These are phyloP conservation scores for Argyresthia albistria DNA, from an alignment of 2,888 invertebrate genomes.

Conservation along the genomic window DNA sequence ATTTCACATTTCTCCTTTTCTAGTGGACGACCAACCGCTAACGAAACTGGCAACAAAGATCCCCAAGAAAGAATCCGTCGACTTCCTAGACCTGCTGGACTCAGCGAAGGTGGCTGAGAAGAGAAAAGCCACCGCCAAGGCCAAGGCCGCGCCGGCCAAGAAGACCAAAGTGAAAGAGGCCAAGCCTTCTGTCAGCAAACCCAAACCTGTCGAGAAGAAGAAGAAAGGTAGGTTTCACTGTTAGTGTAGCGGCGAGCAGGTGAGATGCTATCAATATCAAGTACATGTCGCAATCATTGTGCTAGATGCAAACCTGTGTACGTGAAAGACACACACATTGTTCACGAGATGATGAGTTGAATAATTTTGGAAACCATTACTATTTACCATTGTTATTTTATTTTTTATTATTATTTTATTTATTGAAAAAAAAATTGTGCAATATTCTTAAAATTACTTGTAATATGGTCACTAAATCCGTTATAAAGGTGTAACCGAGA, in stretches of 20 bases:
- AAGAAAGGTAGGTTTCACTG: conserved; percentile 57
- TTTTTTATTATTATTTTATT: too few relatives aligned
- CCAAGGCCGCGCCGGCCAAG: conserved; percentile 34
- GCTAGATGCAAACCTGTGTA: too few relatives aligned
- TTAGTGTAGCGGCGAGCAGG: conserved; percentile 14
- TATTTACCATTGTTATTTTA: too few relatives aligned
- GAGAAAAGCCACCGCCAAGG: conserved; percentile 39
- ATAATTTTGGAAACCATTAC: too few relatives aligned
- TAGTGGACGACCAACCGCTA: conserved; percentile 57
- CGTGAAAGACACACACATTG: too few relatives aligned
- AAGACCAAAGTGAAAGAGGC: conserved; percentile 34
- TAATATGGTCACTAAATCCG: too few relatives aligned
- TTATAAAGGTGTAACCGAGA: too few relatives aligned
- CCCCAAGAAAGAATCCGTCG: conserved; percentile 51
- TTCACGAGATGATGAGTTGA: too few relatives aligned
- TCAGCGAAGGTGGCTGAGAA: conserved; percentile 39
- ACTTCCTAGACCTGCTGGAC: conserved; percentile 41
- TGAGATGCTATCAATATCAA: conserved; percentile 26
- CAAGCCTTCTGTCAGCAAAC: conserved; percentile 40
- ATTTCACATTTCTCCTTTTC: conserved; percentile 13
- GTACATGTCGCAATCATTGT: too few relatives aligned
- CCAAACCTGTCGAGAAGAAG: conserved; percentile 42
- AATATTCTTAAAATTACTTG: too few relatives aligned
- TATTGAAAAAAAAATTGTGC: too few relatives aligned
- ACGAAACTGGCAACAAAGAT: conserved; percentile 48